A percentile compares a stretch with the other conserved stretches of the same genome.
phyloP scores from a whole-genome alignment of 2,888 invertebrate genomes.

The Adineta ricciae region DNA sequence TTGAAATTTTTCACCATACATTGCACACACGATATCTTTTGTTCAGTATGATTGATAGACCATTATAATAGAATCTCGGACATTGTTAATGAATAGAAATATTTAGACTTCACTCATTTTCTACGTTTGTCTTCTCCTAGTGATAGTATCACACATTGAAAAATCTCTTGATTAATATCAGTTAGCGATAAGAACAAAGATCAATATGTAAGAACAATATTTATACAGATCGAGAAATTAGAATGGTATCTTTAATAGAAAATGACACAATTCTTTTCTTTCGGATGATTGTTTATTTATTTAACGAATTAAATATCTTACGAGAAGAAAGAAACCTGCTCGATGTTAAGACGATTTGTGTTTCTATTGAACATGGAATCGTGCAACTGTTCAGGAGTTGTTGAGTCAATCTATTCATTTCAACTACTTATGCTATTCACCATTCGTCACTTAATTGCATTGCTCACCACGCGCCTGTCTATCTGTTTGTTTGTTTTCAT shows the following conservation, averaged over 20 bases:
- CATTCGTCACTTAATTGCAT: background rate
- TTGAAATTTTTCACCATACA: background rate
- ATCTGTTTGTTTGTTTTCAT: background rate
- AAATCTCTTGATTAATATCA: background rate
- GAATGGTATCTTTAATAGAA: background rate
- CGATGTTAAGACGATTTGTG: background rate
- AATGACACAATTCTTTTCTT: background rate
- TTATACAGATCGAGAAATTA: background rate
- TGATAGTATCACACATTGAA: no score
- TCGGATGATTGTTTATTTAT: background rate
- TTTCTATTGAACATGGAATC: background rate
- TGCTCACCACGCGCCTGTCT: conserved; percentile 5
- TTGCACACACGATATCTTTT: background rate
- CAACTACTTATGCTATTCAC: background rate
- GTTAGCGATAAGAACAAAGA: background rate
- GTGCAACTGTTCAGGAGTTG: background rate
- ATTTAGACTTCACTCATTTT: background rate
- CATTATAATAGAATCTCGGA: background rate
- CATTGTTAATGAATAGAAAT: background rate
- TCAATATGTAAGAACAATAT: background rate
- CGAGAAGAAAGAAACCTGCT: background rate
- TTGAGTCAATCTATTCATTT: conserved; percentile 4
- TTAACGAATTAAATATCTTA: background rate
- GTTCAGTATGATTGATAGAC: background rate
- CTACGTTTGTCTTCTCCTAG: no score